Percentiles rank a stretch among this genome's conserved stretches.
Conservation (phyloP, 2,888 invertebrate species). For the Andrena trimmerana region DNA sequence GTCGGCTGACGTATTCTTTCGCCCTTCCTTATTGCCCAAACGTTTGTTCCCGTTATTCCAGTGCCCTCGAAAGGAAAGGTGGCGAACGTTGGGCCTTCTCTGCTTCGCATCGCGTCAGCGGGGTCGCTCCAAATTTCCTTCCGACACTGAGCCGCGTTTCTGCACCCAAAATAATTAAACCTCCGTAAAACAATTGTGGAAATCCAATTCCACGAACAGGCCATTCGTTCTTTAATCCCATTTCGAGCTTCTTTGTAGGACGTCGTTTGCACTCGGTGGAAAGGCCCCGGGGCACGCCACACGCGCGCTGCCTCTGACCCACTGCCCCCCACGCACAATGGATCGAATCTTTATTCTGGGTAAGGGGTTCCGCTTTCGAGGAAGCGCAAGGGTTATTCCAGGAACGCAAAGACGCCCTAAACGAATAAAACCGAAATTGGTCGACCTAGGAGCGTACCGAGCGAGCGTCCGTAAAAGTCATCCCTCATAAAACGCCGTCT, state of each 20-base stretch:
- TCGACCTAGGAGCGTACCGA: constrained; percentile 23
- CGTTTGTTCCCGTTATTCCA: no score
- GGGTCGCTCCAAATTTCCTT: constrained; percentile 55
- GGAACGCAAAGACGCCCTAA: constrained; percentile 67
- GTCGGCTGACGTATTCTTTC: constrained; percentile 17
- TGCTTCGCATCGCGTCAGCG: neutral
- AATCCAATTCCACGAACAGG: constrained; percentile 65
- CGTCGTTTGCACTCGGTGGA: constrained; percentile 29
- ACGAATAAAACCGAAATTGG: constrained; percentile 74
- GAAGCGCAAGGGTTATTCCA: constrained; percentile 78
- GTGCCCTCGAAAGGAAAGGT: neutral
- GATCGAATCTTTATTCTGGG: constrained; percentile 65
- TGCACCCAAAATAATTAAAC: constrained; percentile 45
- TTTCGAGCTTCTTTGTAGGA: constrained; percentile 48
- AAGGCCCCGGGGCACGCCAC: constrained; percentile 8
- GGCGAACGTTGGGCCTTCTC: no score
- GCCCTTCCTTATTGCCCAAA: no score
- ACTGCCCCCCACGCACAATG: constrained; percentile 18
- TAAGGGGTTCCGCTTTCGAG: constrained; percentile 64
- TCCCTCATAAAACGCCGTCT: constrained; percentile 60
- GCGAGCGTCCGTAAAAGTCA: constrained; percentile 57
- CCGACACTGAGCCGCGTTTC: constrained; percentile 16
- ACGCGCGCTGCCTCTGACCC: constrained; percentile 31
- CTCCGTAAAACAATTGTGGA: constrained; percentile 52
- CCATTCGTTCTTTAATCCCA: constrained; percentile 57